Evolutionary conservation across 2,113 vertebrate genomes (phyloP).

Genomic region (Gadus macrocephalus): DNA sequence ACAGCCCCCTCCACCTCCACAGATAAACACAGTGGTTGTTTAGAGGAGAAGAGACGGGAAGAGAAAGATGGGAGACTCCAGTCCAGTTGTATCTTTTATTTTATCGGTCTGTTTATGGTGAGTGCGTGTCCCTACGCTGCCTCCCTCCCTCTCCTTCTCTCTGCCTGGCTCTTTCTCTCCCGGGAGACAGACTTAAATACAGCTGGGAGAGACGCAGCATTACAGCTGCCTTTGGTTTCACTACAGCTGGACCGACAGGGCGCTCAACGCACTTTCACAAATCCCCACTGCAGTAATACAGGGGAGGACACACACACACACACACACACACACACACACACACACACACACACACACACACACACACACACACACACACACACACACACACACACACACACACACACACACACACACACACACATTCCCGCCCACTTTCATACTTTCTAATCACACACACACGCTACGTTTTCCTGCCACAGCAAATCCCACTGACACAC

Average conservation of each 20-base stretch:
- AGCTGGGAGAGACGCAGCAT: no score
- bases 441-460: conserved; percentile 59
- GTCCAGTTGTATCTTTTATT: background rate
- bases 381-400: conserved; percentile 5
- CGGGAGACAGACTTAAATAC: no score
- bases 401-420: conserved; percentile 10
- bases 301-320: conserved; percentile 38
- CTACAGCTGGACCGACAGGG: background rate
- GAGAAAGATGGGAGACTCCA: no score
- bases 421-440: conserved; percentile 56
- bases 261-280: conserved; percentile 8
- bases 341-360: conserved; percentile 23
- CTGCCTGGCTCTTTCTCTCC: no score
- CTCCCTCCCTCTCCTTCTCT: no score
- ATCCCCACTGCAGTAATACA: conserved; percentile 20
- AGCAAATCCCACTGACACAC: conserved; percentile 43
- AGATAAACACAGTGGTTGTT: background rate
- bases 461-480: conserved; percentile 39
- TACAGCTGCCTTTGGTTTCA: background rate
- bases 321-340: conserved; percentile 15
- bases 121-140: no score
- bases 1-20: background rate
- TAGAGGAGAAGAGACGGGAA: no score
- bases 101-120: conserved; percentile 7
- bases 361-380: conserved; percentile 32